Evolutionary conservation across 2,113 vertebrate species (phyloP).

Genomic region (Manacus vitellinus): DNA sequence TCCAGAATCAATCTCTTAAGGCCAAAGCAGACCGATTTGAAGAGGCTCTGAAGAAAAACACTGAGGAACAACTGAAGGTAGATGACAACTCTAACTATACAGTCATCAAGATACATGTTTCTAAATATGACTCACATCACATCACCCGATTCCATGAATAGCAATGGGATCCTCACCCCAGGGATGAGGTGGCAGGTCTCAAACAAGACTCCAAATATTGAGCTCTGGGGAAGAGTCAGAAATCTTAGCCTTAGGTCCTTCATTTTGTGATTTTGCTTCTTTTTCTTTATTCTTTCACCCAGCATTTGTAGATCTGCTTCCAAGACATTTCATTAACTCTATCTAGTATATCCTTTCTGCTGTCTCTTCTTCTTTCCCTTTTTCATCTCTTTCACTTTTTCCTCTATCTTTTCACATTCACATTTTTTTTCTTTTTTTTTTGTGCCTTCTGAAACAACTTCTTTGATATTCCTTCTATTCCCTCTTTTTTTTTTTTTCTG

Average conservation of each 20-base stretch:
- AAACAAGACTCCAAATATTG: not conserved
- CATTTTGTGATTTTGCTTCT: not conserved
- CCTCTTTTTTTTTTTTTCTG: not conserved
- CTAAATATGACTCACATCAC: not conserved
- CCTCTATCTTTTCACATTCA: not conserved
- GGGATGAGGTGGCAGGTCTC: not conserved
- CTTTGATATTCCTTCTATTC: not conserved
- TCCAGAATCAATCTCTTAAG: constrained; percentile 92
- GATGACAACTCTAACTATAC: not conserved
- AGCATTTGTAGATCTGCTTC: not conserved
- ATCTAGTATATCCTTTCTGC: not conserved
- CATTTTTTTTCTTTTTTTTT: not conserved
- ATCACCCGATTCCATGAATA: rapidly evolving
- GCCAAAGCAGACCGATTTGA: constrained; percentile 94
- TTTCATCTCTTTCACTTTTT: not conserved
- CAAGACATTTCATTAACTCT: not conserved
- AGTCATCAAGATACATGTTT: not conserved
- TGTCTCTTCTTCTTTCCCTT: not conserved
- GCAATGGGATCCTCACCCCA: not conserved
- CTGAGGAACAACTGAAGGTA: constrained; percentile 95
- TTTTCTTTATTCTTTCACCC: not conserved
- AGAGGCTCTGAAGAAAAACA: constrained; percentile 91
- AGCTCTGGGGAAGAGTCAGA: not conserved
- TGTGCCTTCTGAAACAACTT: not conserved
- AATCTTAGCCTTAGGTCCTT: not conserved